Percentiles rank a stretch among this genome's conserved stretches.
Conservation (phyloP, 2,113 vertebrate species). For the Pseudolaguvia tuberculata region DNA sequence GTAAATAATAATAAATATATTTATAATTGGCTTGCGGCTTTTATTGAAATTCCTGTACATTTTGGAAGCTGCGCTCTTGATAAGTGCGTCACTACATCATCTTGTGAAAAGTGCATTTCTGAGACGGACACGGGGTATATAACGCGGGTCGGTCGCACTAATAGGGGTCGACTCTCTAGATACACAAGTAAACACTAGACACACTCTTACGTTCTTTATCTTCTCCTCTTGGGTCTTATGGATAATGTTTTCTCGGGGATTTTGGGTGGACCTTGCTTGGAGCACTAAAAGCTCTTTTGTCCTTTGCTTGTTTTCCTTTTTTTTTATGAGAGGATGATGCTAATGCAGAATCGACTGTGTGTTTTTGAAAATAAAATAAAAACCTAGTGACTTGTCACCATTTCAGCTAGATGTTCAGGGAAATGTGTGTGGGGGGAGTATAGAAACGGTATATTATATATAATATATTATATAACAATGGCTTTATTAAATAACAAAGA, state of each 20-base stretch:
- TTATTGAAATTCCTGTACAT: neutral
- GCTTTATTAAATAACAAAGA: no score
- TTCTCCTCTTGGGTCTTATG: neutral
- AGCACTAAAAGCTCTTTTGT: constrained; percentile 30
- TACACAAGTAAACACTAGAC: constrained; percentile 51
- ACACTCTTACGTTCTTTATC: constrained; percentile 11
- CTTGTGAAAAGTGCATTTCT: neutral
- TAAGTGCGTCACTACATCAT: neutral
- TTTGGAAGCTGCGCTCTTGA: neutral
- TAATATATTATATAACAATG: no score
- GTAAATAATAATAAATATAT: neutral
- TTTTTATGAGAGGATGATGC: neutral
- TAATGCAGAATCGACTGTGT: neutral
- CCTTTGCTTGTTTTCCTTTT: neutral
- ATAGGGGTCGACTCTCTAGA: constrained; percentile 60
- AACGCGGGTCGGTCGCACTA: constrained; percentile 56
- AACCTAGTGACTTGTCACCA: no score
- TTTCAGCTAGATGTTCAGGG: no score
- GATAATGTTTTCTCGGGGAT: constrained; percentile 15
- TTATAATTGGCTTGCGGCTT: neutral
- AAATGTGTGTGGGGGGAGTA: no score
- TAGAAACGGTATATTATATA: no score
- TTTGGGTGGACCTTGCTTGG: neutral
- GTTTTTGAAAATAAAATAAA: no score
- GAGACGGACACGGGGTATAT: neutral